These are phyloP conservation scores for Urocitellus parryii DNA, from an alignment of 2,113 vertebrate species.

Conservation along the genomic window DNA sequence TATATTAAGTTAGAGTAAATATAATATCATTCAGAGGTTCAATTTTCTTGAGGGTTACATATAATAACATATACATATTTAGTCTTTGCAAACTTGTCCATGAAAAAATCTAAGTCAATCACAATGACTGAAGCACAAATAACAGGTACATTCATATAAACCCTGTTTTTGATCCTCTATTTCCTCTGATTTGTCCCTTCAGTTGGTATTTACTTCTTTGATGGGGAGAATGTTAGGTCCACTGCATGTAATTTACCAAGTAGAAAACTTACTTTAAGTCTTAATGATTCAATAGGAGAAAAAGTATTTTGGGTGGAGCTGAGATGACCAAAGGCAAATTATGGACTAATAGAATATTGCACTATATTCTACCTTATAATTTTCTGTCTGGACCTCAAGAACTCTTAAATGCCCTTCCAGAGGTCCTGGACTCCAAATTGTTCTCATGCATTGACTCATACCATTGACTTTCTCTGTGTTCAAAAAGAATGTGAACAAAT, in stretches of 20 bases:
- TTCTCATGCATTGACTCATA: not conserved
- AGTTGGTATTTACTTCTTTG: constrained; percentile 29
- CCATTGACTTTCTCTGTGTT: constrained; percentile 45
- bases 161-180: not conserved
- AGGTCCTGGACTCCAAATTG: not conserved
- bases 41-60: not conserved
- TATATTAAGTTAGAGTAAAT: not conserved
- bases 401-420: not conserved
- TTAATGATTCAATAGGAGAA: constrained; percentile 16
- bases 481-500: constrained; percentile 61
- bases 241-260: constrained; percentile 5
- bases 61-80: not conserved
- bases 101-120: not conserved
- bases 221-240: not conserved
- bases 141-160: not conserved
- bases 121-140: not conserved
- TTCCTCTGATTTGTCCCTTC: not conserved
- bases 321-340: not conserved
- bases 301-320: not conserved
- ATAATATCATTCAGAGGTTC: not conserved
- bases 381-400: not conserved
- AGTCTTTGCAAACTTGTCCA: not conserved
- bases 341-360: not conserved
- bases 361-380: constrained; percentile 6
- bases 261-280: constrained; percentile 37